These are phyloP conservation scores for Pollicipes pollicipes DNA, from an alignment of 1,140 invertebrate genomes.

Conservation along the genomic window DNA sequence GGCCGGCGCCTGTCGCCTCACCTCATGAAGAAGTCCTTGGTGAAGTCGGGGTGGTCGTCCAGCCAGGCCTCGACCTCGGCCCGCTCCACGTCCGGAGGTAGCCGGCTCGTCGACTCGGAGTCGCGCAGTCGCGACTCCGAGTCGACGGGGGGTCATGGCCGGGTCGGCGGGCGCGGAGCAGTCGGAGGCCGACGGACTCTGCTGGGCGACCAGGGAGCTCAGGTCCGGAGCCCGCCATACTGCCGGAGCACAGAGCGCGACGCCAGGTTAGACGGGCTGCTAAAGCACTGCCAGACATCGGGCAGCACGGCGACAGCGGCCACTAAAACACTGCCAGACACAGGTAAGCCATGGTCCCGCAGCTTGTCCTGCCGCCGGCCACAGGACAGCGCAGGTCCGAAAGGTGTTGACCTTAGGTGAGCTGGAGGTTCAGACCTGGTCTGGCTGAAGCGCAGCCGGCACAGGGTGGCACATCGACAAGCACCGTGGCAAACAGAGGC, in stretches of 20 bases:
- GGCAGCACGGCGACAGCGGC: too few relatives aligned
- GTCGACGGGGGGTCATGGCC: background rate
- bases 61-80: conserved; percentile 79
- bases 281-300: too few relatives aligned
- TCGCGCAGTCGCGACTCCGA: background rate
- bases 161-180: too few relatives aligned
- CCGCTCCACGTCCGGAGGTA: conserved; percentile 46
- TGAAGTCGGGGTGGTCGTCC: conserved; percentile 87
- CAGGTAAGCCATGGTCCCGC: too few relatives aligned
- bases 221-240: background rate
- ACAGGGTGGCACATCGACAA: too few relatives aligned
- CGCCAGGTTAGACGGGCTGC: background rate
- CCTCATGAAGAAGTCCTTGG: conserved; percentile 86
- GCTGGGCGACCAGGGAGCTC: background rate
- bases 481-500: too few relatives aligned
- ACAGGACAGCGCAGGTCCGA: too few relatives aligned
- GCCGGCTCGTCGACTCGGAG: background rate
- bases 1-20: conserved; percentile 24
- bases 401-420: too few relatives aligned
- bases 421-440: too few relatives aligned
- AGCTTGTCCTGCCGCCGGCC: too few relatives aligned
- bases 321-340: too few relatives aligned
- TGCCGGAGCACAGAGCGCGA: background rate
- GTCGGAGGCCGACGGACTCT: background rate
- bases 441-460: too few relatives aligned